Base-by-base conservation (phyloP, 2,113 vertebrate genomes). In the Lepisosteus oculatus region DNA sequence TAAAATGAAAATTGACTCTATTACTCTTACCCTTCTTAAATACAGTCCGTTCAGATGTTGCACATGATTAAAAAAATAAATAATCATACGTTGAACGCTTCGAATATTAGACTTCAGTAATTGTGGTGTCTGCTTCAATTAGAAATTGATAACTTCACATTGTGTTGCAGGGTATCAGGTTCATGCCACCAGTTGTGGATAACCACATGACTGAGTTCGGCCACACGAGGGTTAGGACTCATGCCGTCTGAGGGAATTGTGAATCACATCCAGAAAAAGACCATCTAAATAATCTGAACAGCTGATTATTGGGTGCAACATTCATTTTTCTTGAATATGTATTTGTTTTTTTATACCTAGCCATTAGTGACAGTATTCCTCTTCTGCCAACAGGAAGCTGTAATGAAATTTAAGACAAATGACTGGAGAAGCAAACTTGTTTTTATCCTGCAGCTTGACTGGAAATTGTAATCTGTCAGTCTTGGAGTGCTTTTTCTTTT, bases 121-220 rank as follows among this genome's bases (percentile, higher is more conserved):
- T 83, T 77, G 78, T 63, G 55, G 73, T 69, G 80, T 86, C 83
- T 69, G 54, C 77, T 85, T 80, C 17, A 79, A 84, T 90, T 81
- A 87, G 77, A 70, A 75, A 68, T 65, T 79, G 83, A 85, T 86
- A 81, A 81, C 69, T 44, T 78, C 72, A 78, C 68, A 62, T 70
- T 77, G 72, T 42, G 59, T 73, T 13, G 63, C 64, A 74, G 61
- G 70, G 77, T 80, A 90, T 88, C 84, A 80, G 74, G 77, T 88
- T 85, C 77, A 74, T 70, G 3, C 71, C 74, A 73, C 79, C 77
- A 76, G 80, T 83, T 72, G 69, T 15, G 66, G 76, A 74, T 67
- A 42, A 62, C 74, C 78, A n/a, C 69, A 67, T 65, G 56, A 74
- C 69, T 68, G 69, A 76, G 14, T 51, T 76, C 45, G 59, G 73